Percentiles rank a stretch among this genome's conserved stretches.
phyloP scores from a whole-genome alignment of 2,797 vertebrate species.

The Peromyscus melanophrys region DNA sequence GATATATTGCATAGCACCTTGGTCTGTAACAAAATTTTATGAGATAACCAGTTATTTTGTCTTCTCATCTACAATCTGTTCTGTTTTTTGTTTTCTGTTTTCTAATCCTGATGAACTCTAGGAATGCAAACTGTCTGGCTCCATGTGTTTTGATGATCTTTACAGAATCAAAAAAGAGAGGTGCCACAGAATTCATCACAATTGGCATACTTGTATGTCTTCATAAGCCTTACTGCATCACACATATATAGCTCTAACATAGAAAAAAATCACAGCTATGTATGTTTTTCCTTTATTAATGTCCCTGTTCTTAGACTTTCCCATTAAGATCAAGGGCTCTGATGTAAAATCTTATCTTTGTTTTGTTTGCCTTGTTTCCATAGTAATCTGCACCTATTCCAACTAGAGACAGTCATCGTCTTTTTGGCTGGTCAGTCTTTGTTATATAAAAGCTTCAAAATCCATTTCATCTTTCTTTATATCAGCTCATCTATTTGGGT shows the following conservation, averaged over 20 bases:
- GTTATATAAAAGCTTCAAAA: neutral
- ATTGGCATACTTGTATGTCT: neutral
- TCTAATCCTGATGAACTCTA: neutral
- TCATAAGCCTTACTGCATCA: neutral
- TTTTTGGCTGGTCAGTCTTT: neutral
- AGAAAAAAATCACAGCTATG: neutral
- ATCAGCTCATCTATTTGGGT: neutral
- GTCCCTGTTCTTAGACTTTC: no score
- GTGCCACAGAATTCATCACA: neutral
- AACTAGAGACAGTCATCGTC: neutral
- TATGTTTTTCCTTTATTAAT: neutral
- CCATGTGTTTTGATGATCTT: accelerated
- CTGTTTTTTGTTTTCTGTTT: neutral
- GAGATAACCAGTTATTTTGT: neutral
- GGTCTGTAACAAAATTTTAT: neutral
- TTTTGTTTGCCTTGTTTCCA: neutral
- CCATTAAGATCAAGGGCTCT: neutral
- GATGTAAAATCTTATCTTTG: neutral
- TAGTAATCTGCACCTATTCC: neutral
- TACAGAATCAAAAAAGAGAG: neutral
- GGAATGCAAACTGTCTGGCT: neutral
- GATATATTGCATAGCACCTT: neutral
- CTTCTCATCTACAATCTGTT: neutral
- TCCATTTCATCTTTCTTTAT: neutral
- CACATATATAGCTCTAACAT: neutral